A percentile compares a stretch with the other conserved stretches of the same genome.
Evolutionary conservation across 2,113 vertebrate species (phyloP).

Genomic region (Lepidothrix coronata): DNA sequence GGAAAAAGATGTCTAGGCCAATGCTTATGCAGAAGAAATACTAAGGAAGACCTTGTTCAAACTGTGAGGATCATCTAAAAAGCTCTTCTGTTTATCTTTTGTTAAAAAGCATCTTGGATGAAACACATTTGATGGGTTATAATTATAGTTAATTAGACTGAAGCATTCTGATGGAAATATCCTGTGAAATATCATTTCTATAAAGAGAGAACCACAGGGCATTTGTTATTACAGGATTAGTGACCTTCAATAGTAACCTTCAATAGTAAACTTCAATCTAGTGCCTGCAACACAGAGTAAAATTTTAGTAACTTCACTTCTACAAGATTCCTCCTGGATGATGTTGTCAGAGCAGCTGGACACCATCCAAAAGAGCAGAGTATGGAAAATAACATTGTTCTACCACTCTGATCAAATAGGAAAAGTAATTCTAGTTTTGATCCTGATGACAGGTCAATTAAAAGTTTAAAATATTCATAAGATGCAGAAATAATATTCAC

Average conservation of each 20-base stretch:
- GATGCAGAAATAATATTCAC: neutral
- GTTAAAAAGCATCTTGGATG: neutral
- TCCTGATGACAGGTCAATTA: neutral
- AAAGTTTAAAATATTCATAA: neutral
- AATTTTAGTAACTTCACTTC: neutral
- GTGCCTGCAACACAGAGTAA: neutral
- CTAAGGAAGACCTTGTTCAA: neutral
- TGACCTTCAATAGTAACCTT: neutral
- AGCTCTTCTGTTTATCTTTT: neutral
- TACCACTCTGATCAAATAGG: neutral
- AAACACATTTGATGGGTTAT: neutral
- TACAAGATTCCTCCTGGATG: fast-evolving
- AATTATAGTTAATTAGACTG: neutral
- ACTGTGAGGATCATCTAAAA: neutral
- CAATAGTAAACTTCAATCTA: neutral
- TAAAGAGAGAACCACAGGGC: neutral
- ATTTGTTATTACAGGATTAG: neutral
- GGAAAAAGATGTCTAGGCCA: neutral
- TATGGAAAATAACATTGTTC: neutral
- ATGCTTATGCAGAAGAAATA: neutral
- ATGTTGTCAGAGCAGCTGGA: neutral
- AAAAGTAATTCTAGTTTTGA: neutral
- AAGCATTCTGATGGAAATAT: neutral
- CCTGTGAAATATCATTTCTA: neutral
- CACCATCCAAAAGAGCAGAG: neutral